Conservation (phyloP, 1,140 invertebrate species). For the Trypoxylus dichotomus region DNA sequence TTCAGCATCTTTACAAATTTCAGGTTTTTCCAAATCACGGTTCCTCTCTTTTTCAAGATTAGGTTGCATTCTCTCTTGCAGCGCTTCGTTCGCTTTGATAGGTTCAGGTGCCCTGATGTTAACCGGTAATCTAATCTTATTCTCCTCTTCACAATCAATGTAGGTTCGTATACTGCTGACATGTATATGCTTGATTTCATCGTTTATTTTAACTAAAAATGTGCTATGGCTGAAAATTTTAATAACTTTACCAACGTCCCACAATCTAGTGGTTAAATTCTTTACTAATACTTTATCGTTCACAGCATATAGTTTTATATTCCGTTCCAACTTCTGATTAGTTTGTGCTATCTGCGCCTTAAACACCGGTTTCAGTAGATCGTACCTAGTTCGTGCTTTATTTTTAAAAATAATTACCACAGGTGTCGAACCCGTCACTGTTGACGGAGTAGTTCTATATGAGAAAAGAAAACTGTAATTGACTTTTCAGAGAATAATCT, state of each 20-base stretch:
- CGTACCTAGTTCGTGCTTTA: background rate
- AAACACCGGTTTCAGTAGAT: conserved; percentile 24
- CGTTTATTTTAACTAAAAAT: too few relatives aligned
- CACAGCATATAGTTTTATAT: too few relatives aligned
- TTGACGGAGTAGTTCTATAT: conserved; percentile 3
- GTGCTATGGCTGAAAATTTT: background rate
- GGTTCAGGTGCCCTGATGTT: background rate
- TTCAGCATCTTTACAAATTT: too few relatives aligned
- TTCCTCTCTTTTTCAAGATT: background rate
- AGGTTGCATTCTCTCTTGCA: background rate
- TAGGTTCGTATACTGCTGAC: too few relatives aligned
- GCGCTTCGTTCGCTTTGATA: too few relatives aligned
- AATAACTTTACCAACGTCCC: too few relatives aligned
- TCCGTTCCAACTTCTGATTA: too few relatives aligned
- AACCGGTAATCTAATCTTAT: background rate
- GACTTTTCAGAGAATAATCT: conserved; percentile 14
- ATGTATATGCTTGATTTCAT: too few relatives aligned
- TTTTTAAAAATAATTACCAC: conserved; percentile 9
- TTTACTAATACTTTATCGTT: background rate
- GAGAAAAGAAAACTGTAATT: conserved; percentile 30
- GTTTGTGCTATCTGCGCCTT: too few relatives aligned
- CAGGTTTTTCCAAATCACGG: too few relatives aligned
- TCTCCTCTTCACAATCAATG: background rate
- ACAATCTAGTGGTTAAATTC: background rate
- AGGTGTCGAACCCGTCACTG: background rate